These are phyloP conservation scores for Kryptopterus vitreolus DNA, from an alignment of 2,797 vertebrate genomes.

Conservation along the genomic window DNA sequence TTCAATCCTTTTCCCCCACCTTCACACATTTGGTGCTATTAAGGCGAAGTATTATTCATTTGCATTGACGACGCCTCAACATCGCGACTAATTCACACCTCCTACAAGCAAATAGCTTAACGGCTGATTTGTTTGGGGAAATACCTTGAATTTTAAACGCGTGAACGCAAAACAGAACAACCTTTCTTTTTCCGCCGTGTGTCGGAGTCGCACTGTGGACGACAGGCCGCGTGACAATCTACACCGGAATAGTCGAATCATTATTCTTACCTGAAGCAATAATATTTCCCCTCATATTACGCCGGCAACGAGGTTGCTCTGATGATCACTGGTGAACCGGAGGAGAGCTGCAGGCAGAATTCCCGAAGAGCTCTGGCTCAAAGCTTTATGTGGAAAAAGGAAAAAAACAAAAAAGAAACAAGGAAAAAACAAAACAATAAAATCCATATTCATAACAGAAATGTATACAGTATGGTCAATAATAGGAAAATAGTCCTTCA, in stretches of 20 bases:
- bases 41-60: not conserved
- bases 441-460: slow-evolving; percentile 17
- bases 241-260: slow-evolving; percentile 8
- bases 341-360: not conserved
- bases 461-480: not conserved
- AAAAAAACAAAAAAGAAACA: no score
- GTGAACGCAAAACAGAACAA: not conserved
- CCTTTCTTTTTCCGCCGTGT: not conserved
- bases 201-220: not conserved
- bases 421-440: slow-evolving; percentile 2
- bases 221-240: not conserved
- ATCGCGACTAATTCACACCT: not conserved
- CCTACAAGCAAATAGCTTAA: not conserved
- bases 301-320: not conserved
- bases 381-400: not conserved
- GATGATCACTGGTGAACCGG: not conserved
- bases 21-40: not conserved
- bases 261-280: slow-evolving; percentile 25
- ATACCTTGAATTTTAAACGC: no score
- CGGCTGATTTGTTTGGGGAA: not conserved
- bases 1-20: slow-evolving; percentile 9
- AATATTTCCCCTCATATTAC: not conserved
- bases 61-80: not conserved
- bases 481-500: not conserved
- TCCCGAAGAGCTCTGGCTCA: not conserved